Percentiles rank a stretch among this genome's conserved stretches.
Evolutionary conservation across 2,888 invertebrate genomes (phyloP).

Genomic region (Eilema depressum): DNA sequence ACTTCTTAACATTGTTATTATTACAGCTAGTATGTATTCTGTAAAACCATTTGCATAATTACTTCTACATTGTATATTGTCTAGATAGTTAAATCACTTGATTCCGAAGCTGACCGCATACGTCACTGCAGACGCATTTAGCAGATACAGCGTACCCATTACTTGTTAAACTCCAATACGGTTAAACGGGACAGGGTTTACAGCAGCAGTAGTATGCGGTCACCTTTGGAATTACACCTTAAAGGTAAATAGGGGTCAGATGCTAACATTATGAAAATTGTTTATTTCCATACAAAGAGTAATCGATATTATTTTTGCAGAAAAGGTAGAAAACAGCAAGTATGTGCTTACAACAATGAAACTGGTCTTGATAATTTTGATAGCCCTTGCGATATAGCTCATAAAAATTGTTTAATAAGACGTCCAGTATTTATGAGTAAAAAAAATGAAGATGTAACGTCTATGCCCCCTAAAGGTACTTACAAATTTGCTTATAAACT

Average conservation of each 20-base stretch:
- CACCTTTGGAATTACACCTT: too few species aligned
- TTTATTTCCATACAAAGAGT: background rate
- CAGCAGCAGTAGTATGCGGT: too few species aligned
- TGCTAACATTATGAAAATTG: background rate
- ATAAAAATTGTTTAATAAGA: conserved; percentile 9
- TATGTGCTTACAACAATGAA: conserved; percentile 14
- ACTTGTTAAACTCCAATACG: too few species aligned
- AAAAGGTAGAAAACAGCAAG: background rate
- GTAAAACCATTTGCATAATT: too few species aligned
- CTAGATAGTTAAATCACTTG: background rate
- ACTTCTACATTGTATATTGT: background rate
- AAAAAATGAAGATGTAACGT: background rate
- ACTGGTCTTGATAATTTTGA: conserved; percentile 7
- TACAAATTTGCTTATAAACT: too few species aligned
- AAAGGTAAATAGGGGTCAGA: too few species aligned
- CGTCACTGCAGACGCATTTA: too few species aligned
- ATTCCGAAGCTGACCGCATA: too few species aligned
- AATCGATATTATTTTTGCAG: background rate
- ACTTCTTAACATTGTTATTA: too few species aligned
- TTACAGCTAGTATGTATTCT: too few species aligned
- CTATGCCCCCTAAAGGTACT: background rate
- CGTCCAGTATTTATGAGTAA: background rate
- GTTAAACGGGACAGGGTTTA: too few species aligned
- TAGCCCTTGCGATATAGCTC: conserved; percentile 7
- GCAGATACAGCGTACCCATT: too few species aligned